phyloP scores from a whole-genome alignment of 2,113 vertebrate genomes.

The Hippotragus niger region DNA sequence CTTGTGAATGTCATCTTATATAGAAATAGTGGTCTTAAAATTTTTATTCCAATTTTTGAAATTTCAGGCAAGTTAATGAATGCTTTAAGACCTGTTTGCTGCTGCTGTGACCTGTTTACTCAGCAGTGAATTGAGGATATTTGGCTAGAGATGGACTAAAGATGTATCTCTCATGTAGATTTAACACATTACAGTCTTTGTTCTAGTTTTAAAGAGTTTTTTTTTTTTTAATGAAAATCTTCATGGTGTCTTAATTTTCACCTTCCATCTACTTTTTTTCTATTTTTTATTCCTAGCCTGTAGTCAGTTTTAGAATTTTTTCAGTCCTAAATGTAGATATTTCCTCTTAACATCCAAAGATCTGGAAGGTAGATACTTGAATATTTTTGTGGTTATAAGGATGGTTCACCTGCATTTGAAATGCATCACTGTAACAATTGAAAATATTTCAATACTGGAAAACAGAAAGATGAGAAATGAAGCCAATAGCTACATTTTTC shows the following conservation, averaged over 20 bases:
- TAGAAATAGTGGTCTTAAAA: not conserved
- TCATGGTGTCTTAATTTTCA: not conserved
- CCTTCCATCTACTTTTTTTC: not conserved
- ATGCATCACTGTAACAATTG: not conserved
- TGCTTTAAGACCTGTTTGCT: not conserved
- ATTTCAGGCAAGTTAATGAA: not conserved
- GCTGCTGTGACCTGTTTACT: not conserved
- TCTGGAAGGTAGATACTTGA: not conserved
- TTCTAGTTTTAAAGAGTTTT: not conserved
- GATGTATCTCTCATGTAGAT: not conserved
- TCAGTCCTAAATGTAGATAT: not conserved
- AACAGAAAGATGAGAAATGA: not conserved
- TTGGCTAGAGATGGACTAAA: not conserved
- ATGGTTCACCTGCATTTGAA: constrained; percentile 12
- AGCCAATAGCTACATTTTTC: constrained; percentile 28
- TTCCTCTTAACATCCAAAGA: not conserved
- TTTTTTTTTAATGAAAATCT: not conserved
- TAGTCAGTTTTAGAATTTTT: not conserved
- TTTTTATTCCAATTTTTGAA: not conserved
- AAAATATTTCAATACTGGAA: constrained; percentile 17
- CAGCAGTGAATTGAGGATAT: not conserved
- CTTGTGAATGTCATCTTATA: not conserved
- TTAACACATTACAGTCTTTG: not conserved
- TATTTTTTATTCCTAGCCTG: not conserved
- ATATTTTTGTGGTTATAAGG: not conserved